Base-by-base conservation (phyloP, 2,888 invertebrate species). In the Tortrix viridana region DNA sequence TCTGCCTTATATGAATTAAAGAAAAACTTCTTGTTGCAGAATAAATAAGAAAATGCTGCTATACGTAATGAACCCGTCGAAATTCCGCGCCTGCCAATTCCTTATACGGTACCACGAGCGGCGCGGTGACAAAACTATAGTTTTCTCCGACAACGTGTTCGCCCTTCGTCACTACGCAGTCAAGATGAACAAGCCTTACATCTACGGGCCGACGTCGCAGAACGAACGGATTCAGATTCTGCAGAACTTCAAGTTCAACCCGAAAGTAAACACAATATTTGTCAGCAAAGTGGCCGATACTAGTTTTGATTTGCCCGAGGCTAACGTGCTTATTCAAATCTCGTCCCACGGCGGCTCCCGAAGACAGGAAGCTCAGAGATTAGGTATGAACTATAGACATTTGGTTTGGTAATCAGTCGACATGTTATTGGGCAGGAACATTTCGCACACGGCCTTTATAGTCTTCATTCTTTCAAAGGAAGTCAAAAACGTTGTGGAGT, bases 271-370 rank as follows among this genome's bases (percentile, higher is more conserved):
- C 85, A 99, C 99, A 1, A 99, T 99, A 78, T 99, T 99, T 85
- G 99, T 99, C 62, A 99, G 99, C 74, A 99, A 99, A 94, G 99
- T 99, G 6, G 99, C 99, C 1, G 99, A 99, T 81, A 99, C 99
- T 0, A 99, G 99, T 59, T 99, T 99, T 85, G 99, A 99, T 94
- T 93, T 99, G 79, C 99, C 99, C 0, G 99, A 99, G 88, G 99
- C 99, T 0, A 99, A 99, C 85, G 99, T 99, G 0, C 92, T 99
- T 26, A 98, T 99, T 75, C 99, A 99, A 92, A 99, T 99, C 67
- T 99, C 99, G 0, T 99, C 99, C 1, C 99, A 99, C 82, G 99
- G 99, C 65, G 99, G 99, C 5, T 99, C 99, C 0, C 93, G 99
- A 64, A 93, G 99, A 69, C 99, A 99, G 85, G 99, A 99, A 86